phyloP scores from a whole-genome alignment of 2,113 vertebrate species.

The Alexandromys fortis region DNA sequence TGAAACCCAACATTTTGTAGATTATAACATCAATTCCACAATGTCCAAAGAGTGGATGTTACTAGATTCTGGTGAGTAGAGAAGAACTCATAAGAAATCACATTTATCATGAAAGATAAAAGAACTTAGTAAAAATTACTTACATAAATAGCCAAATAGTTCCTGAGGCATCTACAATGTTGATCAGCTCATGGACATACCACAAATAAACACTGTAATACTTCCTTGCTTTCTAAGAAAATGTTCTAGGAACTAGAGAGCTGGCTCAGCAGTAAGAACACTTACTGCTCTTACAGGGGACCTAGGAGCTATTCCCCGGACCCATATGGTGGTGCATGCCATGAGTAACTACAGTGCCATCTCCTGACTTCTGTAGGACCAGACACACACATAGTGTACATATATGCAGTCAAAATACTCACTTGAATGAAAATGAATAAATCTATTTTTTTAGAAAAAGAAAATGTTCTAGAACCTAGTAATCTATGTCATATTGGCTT shows the following conservation, averaged over 20 bases:
- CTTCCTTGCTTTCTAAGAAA: conserved; percentile 15
- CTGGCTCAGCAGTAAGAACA: too few species aligned
- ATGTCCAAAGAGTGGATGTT: neutral
- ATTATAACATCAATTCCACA: neutral
- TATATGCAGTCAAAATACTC: neutral
- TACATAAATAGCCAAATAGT: neutral
- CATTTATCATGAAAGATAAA: neutral
- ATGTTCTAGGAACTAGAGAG: neutral
- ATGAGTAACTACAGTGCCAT: neutral
- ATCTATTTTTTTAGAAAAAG: neutral
- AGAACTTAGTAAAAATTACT: neutral
- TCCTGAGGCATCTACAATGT: neutral
- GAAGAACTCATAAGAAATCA: neutral
- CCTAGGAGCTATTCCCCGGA: neutral
- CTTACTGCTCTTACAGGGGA: too few species aligned
- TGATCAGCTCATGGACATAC: neutral
- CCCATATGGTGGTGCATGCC: neutral
- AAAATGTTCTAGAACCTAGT: neutral
- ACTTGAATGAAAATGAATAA: neutral
- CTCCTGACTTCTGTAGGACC: neutral
- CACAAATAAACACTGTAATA: neutral
- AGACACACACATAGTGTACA: neutral
- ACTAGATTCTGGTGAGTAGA: neutral
- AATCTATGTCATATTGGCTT: neutral
- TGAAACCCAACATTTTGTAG: neutral